A percentile compares a stretch with the other conserved stretches of the same genome.
phyloP scores from a whole-genome alignment of 2,888 invertebrate species.

The Tachystola acroxantha region DNA sequence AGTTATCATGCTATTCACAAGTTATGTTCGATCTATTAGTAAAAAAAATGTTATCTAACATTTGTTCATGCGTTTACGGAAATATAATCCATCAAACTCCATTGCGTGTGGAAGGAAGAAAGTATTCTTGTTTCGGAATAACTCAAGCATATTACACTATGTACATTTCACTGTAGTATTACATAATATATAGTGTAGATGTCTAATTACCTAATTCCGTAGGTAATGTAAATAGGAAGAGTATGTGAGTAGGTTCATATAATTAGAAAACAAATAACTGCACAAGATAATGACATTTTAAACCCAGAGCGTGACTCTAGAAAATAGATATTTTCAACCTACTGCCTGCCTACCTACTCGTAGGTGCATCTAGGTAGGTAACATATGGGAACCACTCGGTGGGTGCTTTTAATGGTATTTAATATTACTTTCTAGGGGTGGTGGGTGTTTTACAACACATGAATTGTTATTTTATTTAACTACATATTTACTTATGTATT shows the following conservation, averaged over 20 bases:
- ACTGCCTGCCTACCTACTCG: too few relatives aligned
- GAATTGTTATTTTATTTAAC: too few relatives aligned
- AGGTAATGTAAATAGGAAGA: background rate
- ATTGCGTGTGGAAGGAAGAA: conserved; percentile 8
- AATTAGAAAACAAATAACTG: too few relatives aligned
- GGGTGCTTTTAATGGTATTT: too few relatives aligned
- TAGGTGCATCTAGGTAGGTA: too few relatives aligned
- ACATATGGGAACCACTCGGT: too few relatives aligned
- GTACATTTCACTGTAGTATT: background rate
- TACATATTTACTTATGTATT: too few relatives aligned
- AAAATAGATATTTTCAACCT: too few relatives aligned
- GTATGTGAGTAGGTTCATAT: background rate
- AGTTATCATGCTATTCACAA: background rate
- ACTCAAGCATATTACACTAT: conserved; percentile 1
- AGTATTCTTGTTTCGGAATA: conserved; percentile 6
- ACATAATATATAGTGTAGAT: background rate
- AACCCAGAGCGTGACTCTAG: too few relatives aligned
- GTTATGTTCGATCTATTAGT: background rate
- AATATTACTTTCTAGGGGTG: too few relatives aligned
- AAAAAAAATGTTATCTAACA: background rate
- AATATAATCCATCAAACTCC: conserved; percentile 5
- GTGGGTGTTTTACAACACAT: too few relatives aligned
- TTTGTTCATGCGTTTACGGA: conserved; percentile 10
- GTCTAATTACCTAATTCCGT: background rate
- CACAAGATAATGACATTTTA: too few relatives aligned